Evolutionary conservation across 2,888 invertebrate genomes (phyloP).

Genomic region (Epinotia demarniana): DNA sequence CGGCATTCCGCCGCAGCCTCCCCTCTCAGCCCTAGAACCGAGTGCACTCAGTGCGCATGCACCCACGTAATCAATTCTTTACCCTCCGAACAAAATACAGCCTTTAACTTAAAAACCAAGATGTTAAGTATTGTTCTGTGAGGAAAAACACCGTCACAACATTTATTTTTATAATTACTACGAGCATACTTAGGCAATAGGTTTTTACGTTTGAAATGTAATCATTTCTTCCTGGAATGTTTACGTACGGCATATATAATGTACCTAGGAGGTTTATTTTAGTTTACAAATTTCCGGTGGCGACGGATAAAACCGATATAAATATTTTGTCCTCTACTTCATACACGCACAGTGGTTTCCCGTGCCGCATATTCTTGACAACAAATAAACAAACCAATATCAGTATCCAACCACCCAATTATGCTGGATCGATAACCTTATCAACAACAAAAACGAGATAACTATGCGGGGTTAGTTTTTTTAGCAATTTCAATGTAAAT

Average conservation of each 20-base stretch:
- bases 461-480: neutral
- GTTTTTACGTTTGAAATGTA: neutral
- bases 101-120: neutral
- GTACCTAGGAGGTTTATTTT: neutral
- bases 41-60: constrained; percentile 78
- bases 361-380: constrained; percentile 5
- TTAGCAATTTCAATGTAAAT: constrained; percentile 16
- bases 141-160: neutral
- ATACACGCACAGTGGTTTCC: constrained; percentile 26
- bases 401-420: constrained; percentile 22
- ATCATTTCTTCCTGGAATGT: too few species aligned
- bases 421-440: constrained; percentile 28
- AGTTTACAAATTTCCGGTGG: constrained; percentile 8
- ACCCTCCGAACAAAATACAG: constrained; percentile 14
- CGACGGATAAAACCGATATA: constrained; percentile 19
- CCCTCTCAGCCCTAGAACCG: constrained; percentile 55
- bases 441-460: constrained; percentile 25
- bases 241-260: neutral
- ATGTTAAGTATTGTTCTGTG: neutral
- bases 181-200: neutral
- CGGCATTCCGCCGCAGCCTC: constrained; percentile 77
- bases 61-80: constrained; percentile 70
- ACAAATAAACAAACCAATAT: constrained; percentile 10
- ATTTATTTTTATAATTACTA: neutral
- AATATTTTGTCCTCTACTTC: neutral